Evolutionary conservation across 1,140 invertebrate genomes (phyloP).

Genomic region (Procambarus clarkii): DNA sequence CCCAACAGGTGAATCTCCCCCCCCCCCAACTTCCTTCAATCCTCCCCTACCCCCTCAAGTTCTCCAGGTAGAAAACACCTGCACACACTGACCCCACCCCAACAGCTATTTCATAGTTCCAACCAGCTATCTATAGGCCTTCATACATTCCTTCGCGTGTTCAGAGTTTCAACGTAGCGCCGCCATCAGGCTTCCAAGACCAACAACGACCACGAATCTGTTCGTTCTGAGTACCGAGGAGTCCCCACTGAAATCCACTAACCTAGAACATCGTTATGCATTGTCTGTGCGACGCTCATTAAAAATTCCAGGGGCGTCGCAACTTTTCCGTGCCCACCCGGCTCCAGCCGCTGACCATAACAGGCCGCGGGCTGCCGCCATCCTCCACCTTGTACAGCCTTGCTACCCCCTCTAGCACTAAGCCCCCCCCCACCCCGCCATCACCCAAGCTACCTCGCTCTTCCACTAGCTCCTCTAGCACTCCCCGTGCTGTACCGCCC

Average conservation of each 20-base stretch:
- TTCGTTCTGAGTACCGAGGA: neutral
- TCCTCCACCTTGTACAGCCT: neutral
- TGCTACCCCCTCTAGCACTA: neutral
- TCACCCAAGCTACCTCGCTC: neutral
- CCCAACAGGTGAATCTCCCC: neutral
- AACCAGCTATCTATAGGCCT: neutral
- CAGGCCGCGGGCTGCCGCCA: neutral
- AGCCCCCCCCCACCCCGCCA: neutral
- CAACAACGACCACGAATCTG: neutral
- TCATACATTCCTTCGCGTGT: neutral
- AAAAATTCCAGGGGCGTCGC: constrained; percentile 4
- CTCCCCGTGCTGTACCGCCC: too few relatives aligned
- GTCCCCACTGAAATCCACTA: neutral
- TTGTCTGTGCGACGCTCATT: neutral
- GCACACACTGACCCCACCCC: neutral
- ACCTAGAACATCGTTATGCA: constrained; percentile 2
- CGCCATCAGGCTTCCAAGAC: neutral
- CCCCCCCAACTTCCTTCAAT: neutral
- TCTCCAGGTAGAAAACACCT: neutral
- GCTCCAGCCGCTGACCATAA: constrained; percentile 6
- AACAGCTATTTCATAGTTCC: neutral
- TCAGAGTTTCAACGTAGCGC: neutral
- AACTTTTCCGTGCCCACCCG: neutral
- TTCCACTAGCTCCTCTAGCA: too few relatives aligned
- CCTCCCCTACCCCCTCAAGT: neutral